A percentile compares a stretch with the other conserved stretches of the same genome.
Evolutionary conservation across 2,113 vertebrate species (phyloP).

Genomic region (Chlorodrepanis virens): DNA sequence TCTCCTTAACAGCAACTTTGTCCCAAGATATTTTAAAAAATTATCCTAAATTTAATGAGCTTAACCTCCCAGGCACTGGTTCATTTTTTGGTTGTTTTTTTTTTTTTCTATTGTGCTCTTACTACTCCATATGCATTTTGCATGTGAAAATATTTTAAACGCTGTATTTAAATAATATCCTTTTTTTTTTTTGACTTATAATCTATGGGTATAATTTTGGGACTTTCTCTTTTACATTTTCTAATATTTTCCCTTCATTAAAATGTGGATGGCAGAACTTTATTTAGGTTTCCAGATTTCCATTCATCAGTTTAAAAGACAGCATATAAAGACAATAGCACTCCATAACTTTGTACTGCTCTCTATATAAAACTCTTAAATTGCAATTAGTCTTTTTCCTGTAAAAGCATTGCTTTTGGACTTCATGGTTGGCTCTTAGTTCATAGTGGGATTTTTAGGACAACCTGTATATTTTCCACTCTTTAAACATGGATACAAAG

Average conservation of each 20-base stretch:
- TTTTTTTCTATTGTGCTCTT: background rate
- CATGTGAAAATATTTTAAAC: background rate
- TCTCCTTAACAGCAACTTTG: background rate
- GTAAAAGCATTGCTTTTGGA: background rate
- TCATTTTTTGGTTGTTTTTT: background rate
- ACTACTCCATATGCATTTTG: background rate
- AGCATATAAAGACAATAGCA: background rate
- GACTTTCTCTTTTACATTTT: background rate
- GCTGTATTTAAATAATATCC: background rate
- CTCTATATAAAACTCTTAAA: background rate
- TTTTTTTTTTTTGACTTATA: accelerated
- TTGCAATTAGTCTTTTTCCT: background rate
- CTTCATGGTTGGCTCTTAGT: background rate
- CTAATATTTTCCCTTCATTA: background rate
- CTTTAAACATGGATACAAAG: background rate
- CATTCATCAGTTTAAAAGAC: background rate
- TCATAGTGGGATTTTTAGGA: background rate
- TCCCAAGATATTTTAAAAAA: background rate
- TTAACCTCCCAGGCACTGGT: background rate
- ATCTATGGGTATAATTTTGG: background rate
- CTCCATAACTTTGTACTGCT: background rate
- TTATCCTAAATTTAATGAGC: background rate
- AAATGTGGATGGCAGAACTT: background rate
- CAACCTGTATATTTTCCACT: background rate
- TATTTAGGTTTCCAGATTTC: background rate